Base-by-base conservation (phyloP, 2,888 invertebrate species). In the Melanchra persicariae region DNA sequence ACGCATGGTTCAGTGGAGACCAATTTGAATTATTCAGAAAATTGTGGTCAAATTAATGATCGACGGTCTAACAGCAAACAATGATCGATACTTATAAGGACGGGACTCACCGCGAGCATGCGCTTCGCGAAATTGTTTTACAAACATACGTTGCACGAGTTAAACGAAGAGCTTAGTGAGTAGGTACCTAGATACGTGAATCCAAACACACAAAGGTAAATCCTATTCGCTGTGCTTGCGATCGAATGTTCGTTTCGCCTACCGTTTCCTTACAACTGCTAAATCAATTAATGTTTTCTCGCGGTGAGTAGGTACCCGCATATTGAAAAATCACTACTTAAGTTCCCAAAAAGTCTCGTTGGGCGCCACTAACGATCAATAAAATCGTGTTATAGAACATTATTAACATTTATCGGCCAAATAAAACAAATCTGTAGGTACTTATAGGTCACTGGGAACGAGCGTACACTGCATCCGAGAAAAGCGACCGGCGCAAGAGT, bases 401-500 rank as follows among this genome's bases (percentile, higher is more conserved):
- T 22, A n/a, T 19, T 43, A 37, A 4, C 9, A 37, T 52, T 5
- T 47, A 52, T 24, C 22, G 24, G 12, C n/a, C 49, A 47, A 74
- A 26, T 47, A 24, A 17, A 54, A n/a, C 15, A 49, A 67, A 74
- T 51, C 7, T 58, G 26, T 26, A 47, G 74, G 40, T 64, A 61
- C 34, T 43, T 40, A n/a, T 37, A 54, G 15, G 19, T 77, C 68
- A 78, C 68, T 80, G 63, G 47, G 45, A 52, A 47, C 17, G 34
- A 47, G 63, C 68, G 43, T 59, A 69, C 68, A 69, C 68, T 65
- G 54, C 57, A 67, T 74, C 55, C 47, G 40, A 59, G 10, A 57
- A 61, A 34, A 61, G 47, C 45, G 60, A 52, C 19, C 40, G 57
- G 34, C 79, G 59, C 52, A 45, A 52, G 34, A 47, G 57, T 51